Conservation (phyloP, 1,140 invertebrate genomes). For the Drosophila subobscura region DNA sequence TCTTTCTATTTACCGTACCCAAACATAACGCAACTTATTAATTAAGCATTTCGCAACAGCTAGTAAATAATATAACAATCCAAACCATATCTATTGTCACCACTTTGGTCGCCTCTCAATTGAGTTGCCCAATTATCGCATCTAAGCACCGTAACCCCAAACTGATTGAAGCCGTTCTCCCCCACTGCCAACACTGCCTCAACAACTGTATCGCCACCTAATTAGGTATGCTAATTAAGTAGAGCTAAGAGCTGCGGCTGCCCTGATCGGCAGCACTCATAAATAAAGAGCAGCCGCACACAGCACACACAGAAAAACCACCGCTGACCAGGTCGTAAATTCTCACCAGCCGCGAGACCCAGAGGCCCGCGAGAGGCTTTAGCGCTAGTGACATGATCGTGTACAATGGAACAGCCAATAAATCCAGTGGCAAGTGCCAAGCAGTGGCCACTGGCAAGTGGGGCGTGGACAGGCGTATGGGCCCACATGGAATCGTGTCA, state of each 20-base stretch:
- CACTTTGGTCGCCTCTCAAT: background rate
- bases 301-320: constrained; percentile 28
- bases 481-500: constrained; percentile 49
- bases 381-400: constrained; percentile 53
- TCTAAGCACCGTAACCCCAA: constrained; percentile 43
- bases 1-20: too few species aligned
- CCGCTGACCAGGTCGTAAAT: constrained; percentile 59
- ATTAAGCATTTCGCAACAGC: too few species aligned
- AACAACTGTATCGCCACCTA: constrained; percentile 58
- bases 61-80: too few species aligned
- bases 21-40: too few species aligned
- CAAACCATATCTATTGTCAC: too few species aligned
- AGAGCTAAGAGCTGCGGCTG: background rate
- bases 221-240: constrained; percentile 74
- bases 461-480: constrained; percentile 15
- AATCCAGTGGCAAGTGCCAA: constrained; percentile 49
- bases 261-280: constrained; percentile 48
- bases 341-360: constrained; percentile 25
- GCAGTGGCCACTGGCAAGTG: constrained; percentile 19
- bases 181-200: constrained; percentile 13
- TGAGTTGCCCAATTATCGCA: constrained; percentile 38
- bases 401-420: constrained; percentile 58
- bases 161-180: constrained; percentile 33
- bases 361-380: constrained; percentile 5
- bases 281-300: constrained; percentile 51